Percentiles rank a stretch among this genome's conserved stretches.
These are phyloP conservation scores for Spheniscus humboldti DNA, from an alignment of 2,797 vertebrate genomes.

Conservation along the genomic window DNA sequence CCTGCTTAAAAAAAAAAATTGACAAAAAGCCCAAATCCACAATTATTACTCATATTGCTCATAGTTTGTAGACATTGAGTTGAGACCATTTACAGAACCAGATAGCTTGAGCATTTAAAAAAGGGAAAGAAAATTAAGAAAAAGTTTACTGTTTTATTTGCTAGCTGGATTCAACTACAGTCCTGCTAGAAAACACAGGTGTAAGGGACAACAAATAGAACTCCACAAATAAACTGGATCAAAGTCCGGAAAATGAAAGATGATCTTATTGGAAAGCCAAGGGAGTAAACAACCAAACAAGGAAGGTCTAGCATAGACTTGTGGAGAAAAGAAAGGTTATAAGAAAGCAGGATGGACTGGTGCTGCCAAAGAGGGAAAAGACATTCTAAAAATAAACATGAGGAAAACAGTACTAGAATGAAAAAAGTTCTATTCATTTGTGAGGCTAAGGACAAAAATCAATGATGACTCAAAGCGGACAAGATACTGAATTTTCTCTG, in stretches of 20 bases:
- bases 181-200: neutral
- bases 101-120: neutral
- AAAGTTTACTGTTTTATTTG: neutral
- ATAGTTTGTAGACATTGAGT: neutral
- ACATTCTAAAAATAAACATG: conserved; percentile 13
- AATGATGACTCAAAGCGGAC: neutral
- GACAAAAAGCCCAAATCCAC: neutral
- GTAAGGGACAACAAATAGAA: neutral
- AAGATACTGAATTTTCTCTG: neutral
- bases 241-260: neutral
- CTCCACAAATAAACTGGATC: neutral
- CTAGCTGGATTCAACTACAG: neutral
- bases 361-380: neutral
- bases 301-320: neutral
- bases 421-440: neutral
- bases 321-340: neutral
- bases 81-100: neutral
- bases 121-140: neutral
- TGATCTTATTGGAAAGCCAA: neutral
- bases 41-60: neutral
- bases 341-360: neutral
- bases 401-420: neutral
- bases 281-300: neutral
- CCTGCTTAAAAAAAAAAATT: neutral
- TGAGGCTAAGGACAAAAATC: conserved; percentile 16